Percentiles rank a stretch among this genome's conserved stretches.
Conservation (phyloP, 1,140 invertebrate species). For the Amyelois transitella region DNA sequence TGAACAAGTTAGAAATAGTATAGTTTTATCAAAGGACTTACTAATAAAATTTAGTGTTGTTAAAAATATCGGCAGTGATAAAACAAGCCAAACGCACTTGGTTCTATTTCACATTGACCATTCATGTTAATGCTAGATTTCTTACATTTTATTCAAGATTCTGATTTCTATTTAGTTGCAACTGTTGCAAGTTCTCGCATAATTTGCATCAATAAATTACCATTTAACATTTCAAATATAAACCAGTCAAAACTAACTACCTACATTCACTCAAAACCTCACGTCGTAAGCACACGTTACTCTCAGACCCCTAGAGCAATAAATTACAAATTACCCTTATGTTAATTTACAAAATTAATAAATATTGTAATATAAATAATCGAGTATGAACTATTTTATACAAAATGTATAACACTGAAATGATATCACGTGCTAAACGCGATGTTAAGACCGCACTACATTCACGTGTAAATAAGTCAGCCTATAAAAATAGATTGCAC, state of each 20-base stretch:
- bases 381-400: constrained; percentile 65
- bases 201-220: constrained; percentile 18
- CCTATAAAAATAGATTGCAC: constrained; percentile 73
- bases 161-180: neutral
- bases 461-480: constrained; percentile 45
- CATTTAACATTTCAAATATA: constrained; percentile 34
- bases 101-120: constrained; percentile 9
- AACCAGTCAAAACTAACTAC: constrained; percentile 51
- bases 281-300: constrained; percentile 52
- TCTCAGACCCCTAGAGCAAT: constrained; percentile 47
- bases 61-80: constrained; percentile 67
- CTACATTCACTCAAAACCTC: constrained; percentile 58
- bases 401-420: constrained; percentile 65
- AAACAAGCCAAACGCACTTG: constrained; percentile 57
- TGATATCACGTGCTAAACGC: constrained; percentile 51
- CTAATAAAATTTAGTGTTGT: constrained; percentile 47
- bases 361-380: constrained; percentile 63
- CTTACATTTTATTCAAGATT: neutral
- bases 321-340: constrained; percentile 53
- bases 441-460: constrained; percentile 5
- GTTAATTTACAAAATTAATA: constrained; percentile 66
- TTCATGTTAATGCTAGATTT: neutral
- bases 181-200: constrained; percentile 3
- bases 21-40: constrained; percentile 70
- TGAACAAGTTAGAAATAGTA: constrained; percentile 73